Percentiles rank a stretch among this genome's conserved stretches.
These are phyloP conservation scores for Pollachius pollachius DNA, from an alignment of 2,113 vertebrate genomes.

Conservation along the genomic window DNA sequence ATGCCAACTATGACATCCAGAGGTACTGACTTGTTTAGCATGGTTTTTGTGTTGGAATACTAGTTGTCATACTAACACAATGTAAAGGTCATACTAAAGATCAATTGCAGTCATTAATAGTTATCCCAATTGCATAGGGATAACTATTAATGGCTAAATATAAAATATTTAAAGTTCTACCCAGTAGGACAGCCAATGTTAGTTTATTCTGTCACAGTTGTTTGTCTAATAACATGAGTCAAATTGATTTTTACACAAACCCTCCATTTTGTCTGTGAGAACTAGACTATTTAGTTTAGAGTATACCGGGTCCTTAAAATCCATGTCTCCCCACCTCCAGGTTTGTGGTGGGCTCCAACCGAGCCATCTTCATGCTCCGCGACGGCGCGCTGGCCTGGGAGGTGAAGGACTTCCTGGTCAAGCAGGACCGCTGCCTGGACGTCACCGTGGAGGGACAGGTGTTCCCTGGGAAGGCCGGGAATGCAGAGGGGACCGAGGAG, in stretches of 20 bases:
- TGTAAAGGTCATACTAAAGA: too few species aligned
- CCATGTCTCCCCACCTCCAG: slow-evolving; percentile 54
- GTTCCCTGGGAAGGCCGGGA: slow-evolving; percentile 85
- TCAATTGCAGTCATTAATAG: too few species aligned
- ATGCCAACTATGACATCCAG: slow-evolving; percentile 94
- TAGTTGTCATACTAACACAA: neutral
- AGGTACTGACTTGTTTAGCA: slow-evolving; percentile 70
- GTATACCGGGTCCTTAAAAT: neutral
- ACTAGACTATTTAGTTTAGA: too few species aligned
- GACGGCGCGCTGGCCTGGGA: slow-evolving; percentile 95
- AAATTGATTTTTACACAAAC: too few species aligned
- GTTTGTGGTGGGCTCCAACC: slow-evolving; percentile 95
- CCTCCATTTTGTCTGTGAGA: too few species aligned
- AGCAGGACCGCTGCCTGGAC: slow-evolving; percentile 87
- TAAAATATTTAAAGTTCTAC: too few species aligned
- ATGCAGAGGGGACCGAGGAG: slow-evolving; percentile 53
- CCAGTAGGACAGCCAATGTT: too few species aligned
- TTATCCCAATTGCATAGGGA: neutral
- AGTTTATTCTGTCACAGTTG: too few species aligned
- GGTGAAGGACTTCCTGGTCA: slow-evolving; percentile 91
- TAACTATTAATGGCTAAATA: too few species aligned
- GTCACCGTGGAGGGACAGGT: slow-evolving; percentile 97
- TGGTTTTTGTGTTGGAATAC: neutral
- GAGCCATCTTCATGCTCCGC: slow-evolving; percentile 95
- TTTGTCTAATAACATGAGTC: too few species aligned